phyloP scores from a whole-genome alignment of 1,140 invertebrate species.

The Belonocnema kinseyi region DNA sequence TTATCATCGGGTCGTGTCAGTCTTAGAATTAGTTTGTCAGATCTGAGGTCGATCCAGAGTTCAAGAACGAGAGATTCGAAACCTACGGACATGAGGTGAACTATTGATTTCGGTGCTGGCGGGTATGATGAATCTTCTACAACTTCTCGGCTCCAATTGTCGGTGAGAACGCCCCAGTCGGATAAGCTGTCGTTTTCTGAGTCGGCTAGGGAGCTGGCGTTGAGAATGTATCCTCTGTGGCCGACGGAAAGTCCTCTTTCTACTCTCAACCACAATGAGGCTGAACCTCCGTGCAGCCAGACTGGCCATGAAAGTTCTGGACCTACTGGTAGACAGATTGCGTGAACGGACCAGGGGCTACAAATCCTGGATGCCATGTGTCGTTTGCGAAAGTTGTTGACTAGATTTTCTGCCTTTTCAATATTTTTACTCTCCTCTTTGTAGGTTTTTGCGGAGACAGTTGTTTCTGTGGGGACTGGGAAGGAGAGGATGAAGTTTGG shows the following conservation, averaged over 20 bases:
- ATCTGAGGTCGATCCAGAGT: constrained; percentile 75
- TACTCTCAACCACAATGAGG: constrained; percentile 76
- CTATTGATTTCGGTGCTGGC: constrained; percentile 67
- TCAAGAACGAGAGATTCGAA: constrained; percentile 76
- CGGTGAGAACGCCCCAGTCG: constrained; percentile 72
- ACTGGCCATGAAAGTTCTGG: constrained; percentile 77
- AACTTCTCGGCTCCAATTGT: constrained; percentile 73
- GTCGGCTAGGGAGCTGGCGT: constrained; percentile 55
- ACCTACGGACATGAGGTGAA: constrained; percentile 78
- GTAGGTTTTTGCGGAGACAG: constrained; percentile 33
- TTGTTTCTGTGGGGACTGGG: constrained; percentile 62
- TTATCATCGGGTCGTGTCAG: constrained; percentile 77
- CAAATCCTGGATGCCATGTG: constrained; percentile 66
- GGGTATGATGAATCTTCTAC: constrained; percentile 65
- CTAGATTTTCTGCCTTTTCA: constrained; percentile 64
- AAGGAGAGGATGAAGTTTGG: constrained; percentile 80
- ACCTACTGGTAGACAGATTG: constrained; percentile 74
- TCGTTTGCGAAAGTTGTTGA: constrained; percentile 66
- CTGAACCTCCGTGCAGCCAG: constrained; percentile 80
- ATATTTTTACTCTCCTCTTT: constrained; percentile 56
- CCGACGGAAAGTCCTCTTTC: constrained; percentile 62
- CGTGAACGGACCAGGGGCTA: constrained; percentile 76
- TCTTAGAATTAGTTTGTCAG: constrained; percentile 75
- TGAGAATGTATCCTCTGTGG: constrained; percentile 48
- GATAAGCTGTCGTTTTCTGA: constrained; percentile 68